These are phyloP conservation scores for Formica exsecta DNA, from an alignment of 1,140 invertebrate genomes.

Conservation along the genomic window DNA sequence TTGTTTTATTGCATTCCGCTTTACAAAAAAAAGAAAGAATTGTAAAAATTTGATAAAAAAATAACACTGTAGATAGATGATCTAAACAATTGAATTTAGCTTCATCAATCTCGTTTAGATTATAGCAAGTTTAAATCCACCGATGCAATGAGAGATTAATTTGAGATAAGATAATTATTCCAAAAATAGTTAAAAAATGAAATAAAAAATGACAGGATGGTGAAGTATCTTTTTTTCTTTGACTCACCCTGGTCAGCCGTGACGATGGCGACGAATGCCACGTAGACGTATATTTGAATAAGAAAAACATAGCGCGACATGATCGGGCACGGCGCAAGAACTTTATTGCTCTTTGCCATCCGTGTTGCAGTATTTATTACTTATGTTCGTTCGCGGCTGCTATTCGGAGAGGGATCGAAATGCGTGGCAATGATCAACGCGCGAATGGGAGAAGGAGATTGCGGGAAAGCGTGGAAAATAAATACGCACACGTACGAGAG, in stretches of 20 bases:
- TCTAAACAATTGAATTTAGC: too few species aligned
- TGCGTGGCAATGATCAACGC: too few species aligned
- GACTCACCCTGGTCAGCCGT: slow-evolving; percentile 34
- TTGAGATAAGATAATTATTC: neutral
- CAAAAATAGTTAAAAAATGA: neutral
- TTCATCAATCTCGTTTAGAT: neutral
- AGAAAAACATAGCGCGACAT: slow-evolving; percentile 14
- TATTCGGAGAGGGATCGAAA: neutral
- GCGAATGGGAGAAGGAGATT: too few species aligned
- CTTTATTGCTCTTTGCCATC: neutral
- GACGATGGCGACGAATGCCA: neutral
- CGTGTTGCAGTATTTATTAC: slow-evolving; percentile 46
- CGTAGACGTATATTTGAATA: neutral
- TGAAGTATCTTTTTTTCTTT: neutral
- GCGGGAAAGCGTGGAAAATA: too few species aligned
- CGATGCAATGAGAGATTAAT: neutral
- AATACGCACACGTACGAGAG: neutral
- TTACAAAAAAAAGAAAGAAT: neutral
- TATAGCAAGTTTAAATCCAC: neutral
- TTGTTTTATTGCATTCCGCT: slow-evolving; percentile 60
- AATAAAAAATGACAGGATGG: neutral
- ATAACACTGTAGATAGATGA: too few species aligned
- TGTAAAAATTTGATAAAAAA: neutral
- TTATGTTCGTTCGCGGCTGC: too few species aligned
- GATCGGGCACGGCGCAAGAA: neutral